Evolutionary conservation across 2,113 vertebrate genomes (phyloP), one percentile per base, ranked within the genome.

Genomic region (Zosterops lateralis): DNA sequence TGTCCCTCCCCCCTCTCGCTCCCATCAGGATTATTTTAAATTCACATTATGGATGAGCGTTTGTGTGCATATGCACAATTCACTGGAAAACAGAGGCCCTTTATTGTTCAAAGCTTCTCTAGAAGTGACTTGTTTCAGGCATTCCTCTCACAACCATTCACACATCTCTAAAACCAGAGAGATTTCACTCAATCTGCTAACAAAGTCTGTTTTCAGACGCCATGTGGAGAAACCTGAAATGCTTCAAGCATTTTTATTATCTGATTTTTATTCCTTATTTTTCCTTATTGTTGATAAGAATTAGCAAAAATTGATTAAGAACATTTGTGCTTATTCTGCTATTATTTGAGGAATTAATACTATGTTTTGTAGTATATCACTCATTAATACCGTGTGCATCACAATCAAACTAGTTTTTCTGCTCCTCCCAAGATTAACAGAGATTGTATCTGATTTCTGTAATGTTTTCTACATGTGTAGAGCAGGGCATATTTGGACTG

Each of bases 361-460:
- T 51, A 4, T 44, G n/a, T 93, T 93, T 85, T 95, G 11, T 17
- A 81, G 58, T 75, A 66, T 31, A 48, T 77, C 84, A 54, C 11
- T 12, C 5, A 87, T 51, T 71, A 73, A 45, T 72, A 71, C 79
- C 56, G 6, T 48, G 66, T 58, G 54, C 36, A 64, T 77, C 83
- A 48, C 29, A 85, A 9, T 77, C 28, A 48, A 76, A 48, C 58
- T 94, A n/a, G 34, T 71, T 92, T 88, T 96, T 95, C 57, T 70
- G 84, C 76, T 83, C 48, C 42, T 78, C 18, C 45, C 67, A 92
- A 70, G 61, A 93, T 62, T 82, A 90, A 42, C 75, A 96, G 72
- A 90, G 77, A 84, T 62, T 90, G 82, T 95, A 62, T 79, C 81
- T 90, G 66, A 89, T 85, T 93, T 85, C 79, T 82, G n/a, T 92